Evolutionary conservation across 2,113 vertebrate genomes (phyloP).

Genomic region (Onychostoma macrolepis): DNA sequence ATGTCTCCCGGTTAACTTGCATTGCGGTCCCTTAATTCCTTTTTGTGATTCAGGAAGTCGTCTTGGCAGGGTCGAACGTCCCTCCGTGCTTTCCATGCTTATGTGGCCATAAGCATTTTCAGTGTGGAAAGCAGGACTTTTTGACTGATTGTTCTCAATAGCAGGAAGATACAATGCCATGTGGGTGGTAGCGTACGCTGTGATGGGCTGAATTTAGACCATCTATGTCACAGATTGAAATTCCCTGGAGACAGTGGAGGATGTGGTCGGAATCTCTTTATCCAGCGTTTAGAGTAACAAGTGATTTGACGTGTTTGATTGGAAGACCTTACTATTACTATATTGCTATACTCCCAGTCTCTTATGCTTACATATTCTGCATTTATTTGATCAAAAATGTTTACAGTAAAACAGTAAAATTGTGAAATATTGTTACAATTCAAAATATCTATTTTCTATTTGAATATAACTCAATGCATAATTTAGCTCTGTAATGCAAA

Average conservation of each 20-base stretch:
- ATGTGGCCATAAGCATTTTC: slow-evolving; percentile 52
- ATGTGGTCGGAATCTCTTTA: background rate
- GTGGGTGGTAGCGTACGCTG: background rate
- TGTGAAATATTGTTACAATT: background rate
- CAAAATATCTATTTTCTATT: background rate
- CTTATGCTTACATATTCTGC: background rate
- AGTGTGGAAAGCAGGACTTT: slow-evolving; percentile 44
- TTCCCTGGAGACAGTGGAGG: slow-evolving; percentile 6
- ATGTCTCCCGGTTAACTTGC: slow-evolving; percentile 32
- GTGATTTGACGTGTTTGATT: background rate
- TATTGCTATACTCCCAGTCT: background rate
- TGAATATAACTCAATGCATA: too few species aligned
- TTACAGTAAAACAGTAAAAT: background rate
- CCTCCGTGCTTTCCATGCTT: slow-evolving; percentile 65
- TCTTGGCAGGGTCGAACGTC: slow-evolving; percentile 56
- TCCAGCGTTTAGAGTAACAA: background rate
- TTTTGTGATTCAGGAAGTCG: slow-evolving; percentile 49
- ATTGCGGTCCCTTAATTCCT: slow-evolving; percentile 34
- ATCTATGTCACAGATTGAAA: slow-evolving; percentile 12
- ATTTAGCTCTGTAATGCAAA: too few species aligned
- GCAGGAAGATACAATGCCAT: slow-evolving; percentile 12
- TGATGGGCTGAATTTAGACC: background rate
- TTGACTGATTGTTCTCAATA: slow-evolving; percentile 51
- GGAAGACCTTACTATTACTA: background rate
- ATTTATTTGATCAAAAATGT: background rate